phyloP scores from a whole-genome alignment of 2,888 invertebrate species.

The Minunthozetes semirufus region DNA sequence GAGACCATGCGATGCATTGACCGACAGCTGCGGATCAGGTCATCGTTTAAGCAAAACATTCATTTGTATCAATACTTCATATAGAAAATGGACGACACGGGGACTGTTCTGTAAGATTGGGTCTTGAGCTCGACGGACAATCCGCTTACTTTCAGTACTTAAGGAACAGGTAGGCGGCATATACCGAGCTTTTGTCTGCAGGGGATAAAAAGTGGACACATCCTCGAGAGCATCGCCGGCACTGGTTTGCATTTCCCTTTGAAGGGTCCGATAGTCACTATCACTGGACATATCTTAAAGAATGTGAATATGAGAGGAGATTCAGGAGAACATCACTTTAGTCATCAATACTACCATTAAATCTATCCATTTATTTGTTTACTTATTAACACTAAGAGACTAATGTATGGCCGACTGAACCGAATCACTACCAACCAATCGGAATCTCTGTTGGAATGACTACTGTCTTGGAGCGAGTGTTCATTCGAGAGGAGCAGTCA shows the following conservation, averaged over 20 bases:
- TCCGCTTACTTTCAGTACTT: slow-evolving; percentile 42
- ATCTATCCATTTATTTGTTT: slow-evolving; percentile 12
- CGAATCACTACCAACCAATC: not conserved
- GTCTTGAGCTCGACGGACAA: slow-evolving; percentile 42
- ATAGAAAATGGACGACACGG: slow-evolving; percentile 41
- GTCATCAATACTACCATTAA: not conserved
- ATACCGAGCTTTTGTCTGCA: slow-evolving; percentile 40
- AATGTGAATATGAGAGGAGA: not conserved
- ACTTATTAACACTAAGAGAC: not conserved
- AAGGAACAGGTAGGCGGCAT: slow-evolving; percentile 40
- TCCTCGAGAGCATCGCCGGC: slow-evolving; percentile 33
- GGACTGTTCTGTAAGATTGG: slow-evolving; percentile 40
- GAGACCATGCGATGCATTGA: slow-evolving; percentile 21
- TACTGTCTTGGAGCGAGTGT: not conserved
- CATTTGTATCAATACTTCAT: slow-evolving; percentile 41
- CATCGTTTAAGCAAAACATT: slow-evolving; percentile 20
- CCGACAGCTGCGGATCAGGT: not conserved
- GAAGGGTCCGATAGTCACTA: not conserved
- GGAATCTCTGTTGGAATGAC: not conserved
- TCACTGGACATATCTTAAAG: slow-evolving; percentile 10
- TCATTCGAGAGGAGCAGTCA: too few species aligned
- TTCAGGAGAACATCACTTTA: slow-evolving; percentile 4
- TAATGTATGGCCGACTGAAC: not conserved
- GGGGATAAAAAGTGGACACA: slow-evolving; percentile 39
- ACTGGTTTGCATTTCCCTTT: not conserved